phyloP scores from a whole-genome alignment of 2,797 vertebrate species.

The Pseudocheirus occidentalis region DNA sequence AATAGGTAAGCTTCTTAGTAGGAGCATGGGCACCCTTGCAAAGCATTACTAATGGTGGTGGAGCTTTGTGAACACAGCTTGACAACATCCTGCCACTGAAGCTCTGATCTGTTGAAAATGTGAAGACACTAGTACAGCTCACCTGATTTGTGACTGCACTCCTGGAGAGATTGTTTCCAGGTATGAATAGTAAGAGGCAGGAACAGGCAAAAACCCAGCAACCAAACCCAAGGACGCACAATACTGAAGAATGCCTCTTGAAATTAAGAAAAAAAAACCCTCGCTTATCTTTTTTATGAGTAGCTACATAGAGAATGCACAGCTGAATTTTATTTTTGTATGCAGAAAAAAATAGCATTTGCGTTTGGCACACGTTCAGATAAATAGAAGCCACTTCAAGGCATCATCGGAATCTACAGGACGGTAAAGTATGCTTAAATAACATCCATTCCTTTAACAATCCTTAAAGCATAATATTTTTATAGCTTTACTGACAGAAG shows the following conservation, averaged over 20 bases:
- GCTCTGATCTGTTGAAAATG: background rate
- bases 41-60: background rate
- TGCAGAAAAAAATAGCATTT: constrained; percentile 48
- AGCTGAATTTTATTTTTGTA: constrained; percentile 60
- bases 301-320: constrained; percentile 20
- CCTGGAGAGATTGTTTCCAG: constrained; percentile 25
- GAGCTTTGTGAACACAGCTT: constrained; percentile 62
- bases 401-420: background rate
- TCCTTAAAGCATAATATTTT: background rate
- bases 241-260: constrained; percentile 21
- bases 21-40: constrained; percentile 7
- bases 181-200: background rate
- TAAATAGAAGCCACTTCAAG: background rate
- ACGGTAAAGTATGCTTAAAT: background rate
- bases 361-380: background rate
- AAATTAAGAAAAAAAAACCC: constrained; percentile 54
- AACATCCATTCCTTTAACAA: constrained; percentile 15
- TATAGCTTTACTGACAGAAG: background rate
- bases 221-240: background rate
- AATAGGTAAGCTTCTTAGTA: background rate
- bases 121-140: background rate
- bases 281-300: constrained; percentile 28
- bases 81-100: constrained; percentile 30
- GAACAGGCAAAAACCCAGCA: background rate
- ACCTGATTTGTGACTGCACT: constrained; percentile 21